Percentiles rank a stretch among this genome's conserved stretches.
phyloP scores from a whole-genome alignment of 2,113 vertebrate species.

The Toxostoma redivivum region DNA sequence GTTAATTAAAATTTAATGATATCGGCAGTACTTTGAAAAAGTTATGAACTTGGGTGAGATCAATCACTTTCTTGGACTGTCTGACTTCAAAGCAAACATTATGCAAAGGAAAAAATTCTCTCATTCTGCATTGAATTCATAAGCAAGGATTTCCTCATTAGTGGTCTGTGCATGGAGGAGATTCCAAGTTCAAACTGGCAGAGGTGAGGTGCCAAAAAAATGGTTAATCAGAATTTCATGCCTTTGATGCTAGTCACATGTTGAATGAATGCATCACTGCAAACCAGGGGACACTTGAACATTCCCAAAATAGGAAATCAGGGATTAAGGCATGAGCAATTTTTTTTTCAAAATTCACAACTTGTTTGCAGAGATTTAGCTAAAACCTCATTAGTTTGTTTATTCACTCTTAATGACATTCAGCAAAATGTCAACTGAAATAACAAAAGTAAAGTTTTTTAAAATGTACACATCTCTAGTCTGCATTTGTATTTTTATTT shows the following conservation, averaged over 20 bases:
- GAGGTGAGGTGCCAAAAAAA: slow-evolving; percentile 71
- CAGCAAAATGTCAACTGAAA: slow-evolving; percentile 67
- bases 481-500: slow-evolving; percentile 5
- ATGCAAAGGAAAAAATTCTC: slow-evolving; percentile 76
- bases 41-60: slow-evolving; percentile 95
- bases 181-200: slow-evolving; percentile 73
- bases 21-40: slow-evolving; percentile 92
- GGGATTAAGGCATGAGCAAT: slow-evolving; percentile 30
- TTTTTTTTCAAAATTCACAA: slow-evolving; percentile 19
- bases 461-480: slow-evolving; percentile 3
- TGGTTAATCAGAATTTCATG: slow-evolving; percentile 62
- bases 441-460: slow-evolving; percentile 50
- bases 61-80: slow-evolving; percentile 93
- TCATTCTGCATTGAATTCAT: slow-evolving; percentile 80
- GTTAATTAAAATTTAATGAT: slow-evolving; percentile 99
- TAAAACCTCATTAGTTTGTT: slow-evolving; percentile 70
- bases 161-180: slow-evolving; percentile 69
- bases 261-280: slow-evolving; percentile 31
- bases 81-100: slow-evolving; percentile 92
- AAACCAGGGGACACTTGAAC: not conserved
- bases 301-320: slow-evolving; percentile 24
- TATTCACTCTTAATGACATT: slow-evolving; percentile 60
- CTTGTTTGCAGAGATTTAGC: slow-evolving; percentile 54
- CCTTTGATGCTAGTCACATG: slow-evolving; percentile 59
- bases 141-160: slow-evolving; percentile 84